Percentiles rank a stretch among this genome's conserved stretches.
Conservation (phyloP, 1,140 invertebrate species). For the Mizuhopecten yessoensis region DNA sequence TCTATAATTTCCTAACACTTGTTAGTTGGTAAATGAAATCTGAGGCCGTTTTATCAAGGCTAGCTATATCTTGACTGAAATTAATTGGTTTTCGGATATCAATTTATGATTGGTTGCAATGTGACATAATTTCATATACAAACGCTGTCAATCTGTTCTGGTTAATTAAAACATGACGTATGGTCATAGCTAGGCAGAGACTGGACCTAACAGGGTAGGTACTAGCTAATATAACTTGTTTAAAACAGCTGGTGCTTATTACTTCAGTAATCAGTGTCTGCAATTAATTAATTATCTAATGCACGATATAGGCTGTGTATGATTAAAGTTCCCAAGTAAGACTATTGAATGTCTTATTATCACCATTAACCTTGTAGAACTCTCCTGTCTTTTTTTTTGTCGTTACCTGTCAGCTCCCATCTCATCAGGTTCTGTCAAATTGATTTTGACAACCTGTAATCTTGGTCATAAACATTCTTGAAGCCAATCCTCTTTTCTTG, state of each 20-base stretch:
- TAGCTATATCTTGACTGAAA: neutral
- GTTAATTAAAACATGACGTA: neutral
- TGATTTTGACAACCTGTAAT: conserved; percentile 28
- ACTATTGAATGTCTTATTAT: neutral
- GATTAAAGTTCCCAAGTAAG: neutral
- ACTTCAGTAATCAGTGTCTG: neutral
- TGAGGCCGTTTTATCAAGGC: neutral
- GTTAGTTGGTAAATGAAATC: neutral
- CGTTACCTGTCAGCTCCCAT: conserved; percentile 23
- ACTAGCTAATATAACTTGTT: too few species aligned
- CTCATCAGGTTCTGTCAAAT: neutral
- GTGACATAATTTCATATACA: neutral
- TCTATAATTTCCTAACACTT: neutral
- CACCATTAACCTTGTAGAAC: neutral
- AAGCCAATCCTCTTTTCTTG: conserved; percentile 28
- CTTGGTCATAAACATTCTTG: conserved; percentile 25
- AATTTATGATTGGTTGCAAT: neutral
- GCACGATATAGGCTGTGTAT: neutral
- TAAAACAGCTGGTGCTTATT: neutral
- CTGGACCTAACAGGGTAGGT: neutral
- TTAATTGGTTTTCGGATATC: neutral
- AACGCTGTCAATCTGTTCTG: neutral
- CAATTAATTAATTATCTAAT: neutral
- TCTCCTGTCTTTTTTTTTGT: neutral
- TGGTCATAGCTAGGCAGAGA: neutral